Conservation (phyloP, 2,888 invertebrate genomes). For the Noctua fimbriata region DNA sequence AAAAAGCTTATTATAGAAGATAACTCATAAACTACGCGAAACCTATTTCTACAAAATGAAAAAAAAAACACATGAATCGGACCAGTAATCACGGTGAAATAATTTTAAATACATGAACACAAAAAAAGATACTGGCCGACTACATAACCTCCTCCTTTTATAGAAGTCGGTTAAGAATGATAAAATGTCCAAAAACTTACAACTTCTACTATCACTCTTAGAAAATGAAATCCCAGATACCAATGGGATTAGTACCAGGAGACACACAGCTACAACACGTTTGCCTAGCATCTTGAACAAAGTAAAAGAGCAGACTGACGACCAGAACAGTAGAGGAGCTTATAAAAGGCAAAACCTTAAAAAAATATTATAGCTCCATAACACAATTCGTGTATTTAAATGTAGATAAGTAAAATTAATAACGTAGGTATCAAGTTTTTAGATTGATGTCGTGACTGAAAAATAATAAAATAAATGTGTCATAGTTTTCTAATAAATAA, state of each 20-base stretch:
- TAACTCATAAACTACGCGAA: too few relatives aligned
- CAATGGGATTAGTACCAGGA: constrained; percentile 1
- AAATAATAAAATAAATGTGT: constrained; percentile 1
- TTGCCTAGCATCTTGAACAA: constrained; percentile 30
- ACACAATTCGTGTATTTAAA: constrained; percentile 25
- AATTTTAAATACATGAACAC: too few relatives aligned
- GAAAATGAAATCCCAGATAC: not conserved
- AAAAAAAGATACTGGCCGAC: too few relatives aligned
- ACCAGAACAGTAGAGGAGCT: not conserved
- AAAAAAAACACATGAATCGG: too few relatives aligned
- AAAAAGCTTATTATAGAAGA: too few relatives aligned
- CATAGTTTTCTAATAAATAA: not conserved
- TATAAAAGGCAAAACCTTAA: constrained; percentile 26
- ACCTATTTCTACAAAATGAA: too few relatives aligned
- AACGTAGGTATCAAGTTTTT: not conserved
- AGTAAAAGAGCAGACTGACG: not conserved
- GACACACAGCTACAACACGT: not conserved
- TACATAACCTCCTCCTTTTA: too few relatives aligned
- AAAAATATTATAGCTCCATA: not conserved
- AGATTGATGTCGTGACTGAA: constrained; percentile 16
- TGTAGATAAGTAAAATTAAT: constrained; percentile 10
- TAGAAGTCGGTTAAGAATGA: not conserved
- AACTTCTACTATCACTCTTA: rapidly evolving
- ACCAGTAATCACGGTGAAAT: not conserved
- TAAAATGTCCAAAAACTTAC: constrained; percentile 7